A percentile compares a stretch with the other conserved stretches of the same genome.
These are phyloP conservation scores for Coenonympha glycerion DNA, from an alignment of 2,888 invertebrate species.

Conservation along the genomic window DNA sequence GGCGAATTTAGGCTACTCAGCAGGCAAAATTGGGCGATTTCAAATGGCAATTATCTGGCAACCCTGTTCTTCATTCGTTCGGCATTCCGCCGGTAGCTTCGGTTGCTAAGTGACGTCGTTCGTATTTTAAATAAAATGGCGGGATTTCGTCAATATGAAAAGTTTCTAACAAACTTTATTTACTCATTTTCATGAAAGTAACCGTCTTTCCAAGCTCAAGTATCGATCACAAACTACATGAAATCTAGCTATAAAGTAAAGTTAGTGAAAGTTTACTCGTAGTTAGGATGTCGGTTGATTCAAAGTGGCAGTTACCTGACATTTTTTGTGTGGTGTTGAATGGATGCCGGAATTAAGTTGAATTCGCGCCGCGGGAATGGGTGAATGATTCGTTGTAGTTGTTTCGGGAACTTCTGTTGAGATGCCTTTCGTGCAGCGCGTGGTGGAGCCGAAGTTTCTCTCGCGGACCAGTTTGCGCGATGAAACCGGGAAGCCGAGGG, in stretches of 20 bases:
- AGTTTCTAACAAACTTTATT: conserved; percentile 62
- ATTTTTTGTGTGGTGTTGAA: conserved; percentile 75
- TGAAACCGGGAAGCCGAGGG: conserved; percentile 74
- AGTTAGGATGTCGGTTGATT: conserved; percentile 74
- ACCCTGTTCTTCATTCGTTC: conserved; percentile 35
- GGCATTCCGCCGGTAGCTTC: conserved; percentile 59
- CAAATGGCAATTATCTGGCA: too few species aligned
- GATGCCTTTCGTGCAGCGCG: conserved; percentile 92
- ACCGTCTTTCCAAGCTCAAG: conserved; percentile 27
- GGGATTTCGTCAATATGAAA: conserved; percentile 62
- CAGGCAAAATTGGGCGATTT: too few species aligned
- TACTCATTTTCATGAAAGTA: conserved; percentile 29
- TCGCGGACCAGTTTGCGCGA: conserved; percentile 80
- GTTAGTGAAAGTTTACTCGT: conserved; percentile 61
- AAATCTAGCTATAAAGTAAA: conserved; percentile 4
- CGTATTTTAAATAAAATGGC: conserved; percentile 48
- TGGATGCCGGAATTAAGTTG: conserved; percentile 68
- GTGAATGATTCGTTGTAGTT: conserved; percentile 58
- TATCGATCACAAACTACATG: conserved; percentile 37
- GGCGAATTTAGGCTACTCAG: too few species aligned
- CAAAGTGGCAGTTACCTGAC: conserved; percentile 76
- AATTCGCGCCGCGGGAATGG: conserved; percentile 67
- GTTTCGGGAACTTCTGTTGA: conserved; percentile 54
- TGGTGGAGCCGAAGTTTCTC: conserved; percentile 87
- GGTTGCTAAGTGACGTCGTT: conserved; percentile 30